Percentiles rank a stretch among this genome's conserved stretches.
Evolutionary conservation across 2,888 invertebrate genomes (phyloP).

Genomic region (Leptopilina myrica): DNA sequence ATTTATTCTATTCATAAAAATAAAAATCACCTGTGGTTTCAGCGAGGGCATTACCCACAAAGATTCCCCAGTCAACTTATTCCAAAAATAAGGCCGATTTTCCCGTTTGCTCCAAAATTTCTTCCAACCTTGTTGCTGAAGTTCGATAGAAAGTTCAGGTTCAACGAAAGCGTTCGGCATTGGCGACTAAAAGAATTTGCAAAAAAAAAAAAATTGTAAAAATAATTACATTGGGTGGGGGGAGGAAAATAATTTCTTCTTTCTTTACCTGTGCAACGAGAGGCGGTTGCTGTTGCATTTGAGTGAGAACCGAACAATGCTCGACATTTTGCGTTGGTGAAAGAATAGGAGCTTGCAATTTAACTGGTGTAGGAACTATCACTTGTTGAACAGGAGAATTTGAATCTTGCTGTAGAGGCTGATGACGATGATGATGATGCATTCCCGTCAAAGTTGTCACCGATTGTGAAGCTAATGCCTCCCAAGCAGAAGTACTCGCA

Average conservation of each 20-base stretch:
- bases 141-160: constrained; percentile 81
- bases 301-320: constrained; percentile 68
- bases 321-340: constrained; percentile 70
- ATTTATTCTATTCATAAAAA: not conserved
- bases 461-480: constrained; percentile 70
- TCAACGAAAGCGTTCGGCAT: constrained; percentile 72
- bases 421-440: constrained; percentile 70
- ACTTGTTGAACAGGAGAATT: constrained; percentile 70
- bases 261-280: constrained; percentile 66
- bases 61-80: constrained; percentile 96
- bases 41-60: constrained; percentile 96
- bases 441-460: constrained; percentile 63
- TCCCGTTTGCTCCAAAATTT: constrained; percentile 98
- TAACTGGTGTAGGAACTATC: constrained; percentile 76
- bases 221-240: not conserved
- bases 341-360: constrained; percentile 72
- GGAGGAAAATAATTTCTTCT: too few species aligned
- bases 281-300: constrained; percentile 71
- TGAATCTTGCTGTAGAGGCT: constrained; percentile 68
- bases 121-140: constrained; percentile 94
- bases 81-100: constrained; percentile 97
- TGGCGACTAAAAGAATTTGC: constrained; percentile 51
- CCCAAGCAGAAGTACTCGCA: constrained; percentile 76
- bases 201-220: not conserved
- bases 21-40: constrained; percentile 80